These are phyloP conservation scores for Azemiops feae DNA, from an alignment of 2,113 vertebrate species.

Conservation along the genomic window DNA sequence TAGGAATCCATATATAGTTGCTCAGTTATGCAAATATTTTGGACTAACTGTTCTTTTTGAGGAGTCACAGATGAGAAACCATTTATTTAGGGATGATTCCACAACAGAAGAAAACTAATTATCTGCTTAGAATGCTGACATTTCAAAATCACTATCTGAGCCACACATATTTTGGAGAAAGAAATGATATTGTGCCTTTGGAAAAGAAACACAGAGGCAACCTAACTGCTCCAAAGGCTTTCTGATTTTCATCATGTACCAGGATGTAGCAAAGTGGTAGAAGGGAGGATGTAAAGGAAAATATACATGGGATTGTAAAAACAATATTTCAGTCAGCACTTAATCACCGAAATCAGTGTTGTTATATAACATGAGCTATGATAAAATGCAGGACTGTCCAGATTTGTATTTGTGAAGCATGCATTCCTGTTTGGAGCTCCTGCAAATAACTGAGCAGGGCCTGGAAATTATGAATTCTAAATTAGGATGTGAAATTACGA, in stretches of 20 bases:
- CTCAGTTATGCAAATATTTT: neutral
- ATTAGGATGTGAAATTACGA: neutral
- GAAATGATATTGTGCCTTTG: neutral
- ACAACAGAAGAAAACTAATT: neutral
- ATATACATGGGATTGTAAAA: neutral
- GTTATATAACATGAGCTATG: neutral
- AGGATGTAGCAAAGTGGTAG: neutral
- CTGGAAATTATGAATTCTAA: neutral
- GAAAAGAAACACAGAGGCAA: neutral
- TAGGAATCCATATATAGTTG: neutral
- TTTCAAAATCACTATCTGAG: neutral
- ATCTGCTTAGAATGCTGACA: neutral
- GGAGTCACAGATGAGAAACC: neutral
- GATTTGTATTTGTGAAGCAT: neutral
- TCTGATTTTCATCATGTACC: neutral
- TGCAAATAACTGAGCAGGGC: neutral
- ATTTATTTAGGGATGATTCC: neutral
- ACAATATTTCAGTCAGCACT: neutral
- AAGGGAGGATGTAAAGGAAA: neutral
- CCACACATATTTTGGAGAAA: neutral
- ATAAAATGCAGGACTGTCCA: neutral
- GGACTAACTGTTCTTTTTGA: neutral
- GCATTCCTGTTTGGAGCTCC: neutral
- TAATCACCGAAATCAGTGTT: neutral
- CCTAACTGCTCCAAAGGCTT: neutral